These are phyloP conservation scores for Timema cristinae DNA, from an alignment of 2,888 invertebrate species.

Conservation along the genomic window DNA sequence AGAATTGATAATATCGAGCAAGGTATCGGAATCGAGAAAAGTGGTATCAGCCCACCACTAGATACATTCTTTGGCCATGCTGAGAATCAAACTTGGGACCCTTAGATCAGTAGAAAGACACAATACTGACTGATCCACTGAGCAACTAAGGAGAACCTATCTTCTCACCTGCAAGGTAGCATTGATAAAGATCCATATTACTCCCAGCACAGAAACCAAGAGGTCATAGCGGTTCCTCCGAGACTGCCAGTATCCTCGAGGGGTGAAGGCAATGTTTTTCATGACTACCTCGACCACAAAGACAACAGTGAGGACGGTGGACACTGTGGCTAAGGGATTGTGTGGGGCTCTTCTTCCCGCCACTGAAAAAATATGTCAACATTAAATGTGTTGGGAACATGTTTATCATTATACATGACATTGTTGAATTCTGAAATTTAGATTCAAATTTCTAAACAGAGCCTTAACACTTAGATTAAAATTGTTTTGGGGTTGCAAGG, in stretches of 20 bases:
- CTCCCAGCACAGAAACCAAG: slow-evolving; percentile 93
- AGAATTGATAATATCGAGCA: no score
- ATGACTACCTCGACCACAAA: slow-evolving; percentile 95
- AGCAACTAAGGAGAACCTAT: background rate
- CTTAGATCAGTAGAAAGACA: no score
- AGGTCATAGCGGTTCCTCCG: slow-evolving; percentile 96
- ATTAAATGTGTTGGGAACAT: no score
- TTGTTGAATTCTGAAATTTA: background rate
- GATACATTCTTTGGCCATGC: no score
- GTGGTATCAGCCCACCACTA: no score
- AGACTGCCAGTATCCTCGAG: slow-evolving; percentile 97
- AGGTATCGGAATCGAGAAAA: no score
- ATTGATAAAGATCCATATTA: slow-evolving; percentile 95
- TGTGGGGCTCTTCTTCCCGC: slow-evolving; percentile 77
- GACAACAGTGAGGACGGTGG: slow-evolving; percentile 84
- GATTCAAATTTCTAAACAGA: no score
- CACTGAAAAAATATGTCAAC: slow-evolving; percentile 55
- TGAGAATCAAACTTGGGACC: no score
- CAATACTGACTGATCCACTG: no score
- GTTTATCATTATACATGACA: background rate
- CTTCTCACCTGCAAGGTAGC: slow-evolving; percentile 70
- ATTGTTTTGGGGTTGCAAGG: no score
- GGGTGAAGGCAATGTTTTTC: slow-evolving; percentile 98
- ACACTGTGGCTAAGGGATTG: slow-evolving; percentile 78
- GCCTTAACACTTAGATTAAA: no score